Conservation (phyloP, 2,113 vertebrate genomes). For the Chlamydotis undulata region DNA sequence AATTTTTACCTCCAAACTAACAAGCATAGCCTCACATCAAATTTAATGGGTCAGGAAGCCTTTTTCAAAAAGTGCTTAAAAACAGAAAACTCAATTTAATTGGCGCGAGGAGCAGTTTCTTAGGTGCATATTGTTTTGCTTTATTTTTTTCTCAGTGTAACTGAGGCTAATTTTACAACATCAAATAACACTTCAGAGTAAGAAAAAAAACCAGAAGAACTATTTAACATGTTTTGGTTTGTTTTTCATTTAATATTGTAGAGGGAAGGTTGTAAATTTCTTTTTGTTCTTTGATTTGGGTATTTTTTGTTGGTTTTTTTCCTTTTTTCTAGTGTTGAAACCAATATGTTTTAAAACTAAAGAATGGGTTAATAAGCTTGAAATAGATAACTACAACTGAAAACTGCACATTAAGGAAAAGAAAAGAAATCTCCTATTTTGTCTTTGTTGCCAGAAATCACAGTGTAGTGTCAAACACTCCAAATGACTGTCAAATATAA, state of each 20-base stretch:
- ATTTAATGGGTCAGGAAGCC: constrained; percentile 79
- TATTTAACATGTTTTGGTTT: constrained; percentile 84
- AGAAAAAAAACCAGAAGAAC: constrained; percentile 59
- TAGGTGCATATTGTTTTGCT: constrained; percentile 79
- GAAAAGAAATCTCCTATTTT: constrained; percentile 84
- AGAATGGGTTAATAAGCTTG: constrained; percentile 94
- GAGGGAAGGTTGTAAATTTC: constrained; percentile 74
- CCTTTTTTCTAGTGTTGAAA: constrained; percentile 77
- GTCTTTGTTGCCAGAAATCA: constrained; percentile 94
- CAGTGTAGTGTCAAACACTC: constrained; percentile 93
- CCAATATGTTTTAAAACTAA: constrained; percentile 84
- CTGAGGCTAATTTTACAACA: constrained; percentile 89
- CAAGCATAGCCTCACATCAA: constrained; percentile 79
- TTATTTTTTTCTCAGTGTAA: constrained; percentile 87
- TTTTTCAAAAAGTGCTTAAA: constrained; percentile 74
- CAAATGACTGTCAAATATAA: constrained; percentile 86
- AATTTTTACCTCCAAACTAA: constrained; percentile 87
- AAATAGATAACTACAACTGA: constrained; percentile 89
- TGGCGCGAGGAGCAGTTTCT: constrained; percentile 79
- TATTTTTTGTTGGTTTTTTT: constrained; percentile 61
- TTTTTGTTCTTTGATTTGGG: constrained; percentile 61
- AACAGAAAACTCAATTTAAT: constrained; percentile 78
- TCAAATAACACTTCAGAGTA: constrained; percentile 81
- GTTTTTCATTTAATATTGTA: constrained; percentile 76
- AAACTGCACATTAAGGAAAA: constrained; percentile 84